Conservation (phyloP, 2,888 invertebrate species). For the Thera obeliscata region DNA sequence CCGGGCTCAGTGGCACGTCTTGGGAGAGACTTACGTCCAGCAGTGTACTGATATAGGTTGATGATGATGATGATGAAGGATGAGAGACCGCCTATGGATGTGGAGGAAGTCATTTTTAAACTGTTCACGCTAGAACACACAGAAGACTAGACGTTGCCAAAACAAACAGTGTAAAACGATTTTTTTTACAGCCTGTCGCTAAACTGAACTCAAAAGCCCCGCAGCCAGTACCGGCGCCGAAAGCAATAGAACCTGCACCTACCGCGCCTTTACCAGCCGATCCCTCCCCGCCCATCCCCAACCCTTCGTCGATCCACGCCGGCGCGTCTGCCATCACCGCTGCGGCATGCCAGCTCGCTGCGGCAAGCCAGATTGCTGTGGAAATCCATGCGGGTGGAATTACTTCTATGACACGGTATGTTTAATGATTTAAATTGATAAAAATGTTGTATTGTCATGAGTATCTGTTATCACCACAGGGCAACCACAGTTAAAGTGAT, state of each 20-base stretch:
- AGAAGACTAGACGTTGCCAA: too few relatives aligned
- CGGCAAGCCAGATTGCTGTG: neutral
- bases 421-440: neutral
- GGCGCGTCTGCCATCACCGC: conserved; percentile 3
- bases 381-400: neutral
- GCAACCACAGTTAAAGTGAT: too few relatives aligned
- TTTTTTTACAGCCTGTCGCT: conserved; percentile 50
- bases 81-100: too few relatives aligned
- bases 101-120: too few relatives aligned
- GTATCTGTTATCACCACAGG: too few relatives aligned
- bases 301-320: neutral
- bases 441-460: too few relatives aligned
- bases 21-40: too few relatives aligned
- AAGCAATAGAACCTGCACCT: conserved; percentile 30
- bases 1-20: too few relatives aligned
- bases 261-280: conserved; percentile 4
- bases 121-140: too few relatives aligned
- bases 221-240: conserved; percentile 36
- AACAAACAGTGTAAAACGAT: too few relatives aligned
- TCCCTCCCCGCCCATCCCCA: neutral
- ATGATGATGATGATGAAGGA: too few relatives aligned
- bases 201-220: conserved; percentile 58
- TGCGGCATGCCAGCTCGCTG: conserved; percentile 3
- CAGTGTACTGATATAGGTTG: too few relatives aligned
- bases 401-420: conserved; percentile 1